A percentile compares a stretch with the other conserved stretches of the same genome.
These are phyloP conservation scores for Oenanthe melanoleuca DNA, from an alignment of 2,113 vertebrate species.

Conservation along the genomic window DNA sequence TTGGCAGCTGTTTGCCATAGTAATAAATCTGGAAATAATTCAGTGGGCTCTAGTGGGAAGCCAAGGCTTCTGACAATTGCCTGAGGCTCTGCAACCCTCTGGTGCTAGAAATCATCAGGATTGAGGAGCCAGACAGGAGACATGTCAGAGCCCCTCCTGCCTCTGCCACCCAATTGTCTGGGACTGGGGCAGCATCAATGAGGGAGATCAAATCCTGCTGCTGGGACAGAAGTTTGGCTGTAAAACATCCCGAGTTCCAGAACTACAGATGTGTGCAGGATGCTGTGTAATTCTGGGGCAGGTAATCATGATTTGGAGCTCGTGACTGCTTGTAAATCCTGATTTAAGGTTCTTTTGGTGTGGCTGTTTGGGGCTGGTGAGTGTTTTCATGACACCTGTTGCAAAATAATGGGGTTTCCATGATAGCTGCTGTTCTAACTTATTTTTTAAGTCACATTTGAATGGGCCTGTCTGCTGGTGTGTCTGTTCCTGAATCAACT, in stretches of 20 bases:
- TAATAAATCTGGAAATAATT: constrained; percentile 51
- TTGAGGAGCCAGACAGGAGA: constrained; percentile 33
- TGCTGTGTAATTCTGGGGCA: neutral
- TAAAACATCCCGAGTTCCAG: neutral
- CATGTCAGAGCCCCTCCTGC: constrained; percentile 8
- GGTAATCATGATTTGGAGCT: neutral
- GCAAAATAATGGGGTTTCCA: neutral
- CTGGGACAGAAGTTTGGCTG: constrained; percentile 24
- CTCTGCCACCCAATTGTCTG: constrained; percentile 57
- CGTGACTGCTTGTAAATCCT: neutral
- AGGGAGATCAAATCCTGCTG: constrained; percentile 71
- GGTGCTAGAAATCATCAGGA: constrained; percentile 47
- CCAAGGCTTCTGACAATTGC: constrained; percentile 38
- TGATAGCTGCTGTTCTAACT: neutral
- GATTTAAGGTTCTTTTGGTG: neutral
- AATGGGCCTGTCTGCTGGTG: accelerated
- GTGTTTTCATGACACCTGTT: neutral
- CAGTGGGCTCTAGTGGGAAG: constrained; percentile 24
- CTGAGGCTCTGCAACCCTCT: constrained; percentile 31
- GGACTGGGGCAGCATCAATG: constrained; percentile 75
- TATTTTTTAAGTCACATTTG: neutral
- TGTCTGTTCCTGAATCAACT: neutral
- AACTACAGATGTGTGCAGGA: neutral
- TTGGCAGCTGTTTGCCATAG: neutral
- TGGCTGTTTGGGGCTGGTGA: neutral